Base-by-base conservation (phyloP, 2,888 invertebrate species). In the Cataglyphis livida region DNA sequence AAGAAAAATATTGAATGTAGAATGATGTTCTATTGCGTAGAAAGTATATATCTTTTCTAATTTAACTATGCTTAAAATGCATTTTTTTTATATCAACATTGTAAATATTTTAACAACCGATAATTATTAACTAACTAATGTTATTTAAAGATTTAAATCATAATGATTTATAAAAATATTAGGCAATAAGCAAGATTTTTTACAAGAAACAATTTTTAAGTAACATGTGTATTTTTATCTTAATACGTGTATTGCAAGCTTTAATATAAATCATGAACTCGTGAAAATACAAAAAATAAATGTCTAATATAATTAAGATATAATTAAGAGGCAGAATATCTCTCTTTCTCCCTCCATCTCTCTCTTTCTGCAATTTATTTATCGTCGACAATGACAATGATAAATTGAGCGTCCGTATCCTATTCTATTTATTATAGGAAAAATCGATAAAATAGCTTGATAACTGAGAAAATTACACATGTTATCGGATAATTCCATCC, bases 391-490 rank as follows among this genome's bases (percentile, higher is more conserved):
- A 32, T 35, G 62, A 62, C 12, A 12, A 21, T 64, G 35, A 38
- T n/a, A 38, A 38, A 38, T 64, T n/a, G 12, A 5, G 5, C 38
- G 1, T n/a, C 5, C 4, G 57, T 21, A 5, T 21, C 12, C 48
- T 38, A n/a, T 38, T 25, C 12, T n/a, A n/a, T 21, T 38, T n/a
- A n/a, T 21, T 38, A 38, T 38, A 12, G 6, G 35, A 10, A n/a
- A 64, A 21, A 5, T 64, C 10, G 38, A n/a, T 12, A 21, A 38
- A 64, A 62, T n/a, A 35, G 35, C 32, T 62, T n/a, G 62, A 62
- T 62, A 62, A 62, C 35, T 10, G n/a, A n/a, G n/a, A 35, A 35
- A n/a, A 38, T 64, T 64, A 64, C 48, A 51, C 48, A 51, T 51
- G 15, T 48, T 48, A 41, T 38, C 62, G 21, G 35, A 38, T 64